Conservation (phyloP, 1,140 invertebrate genomes). For the Procambarus virginalis region DNA sequence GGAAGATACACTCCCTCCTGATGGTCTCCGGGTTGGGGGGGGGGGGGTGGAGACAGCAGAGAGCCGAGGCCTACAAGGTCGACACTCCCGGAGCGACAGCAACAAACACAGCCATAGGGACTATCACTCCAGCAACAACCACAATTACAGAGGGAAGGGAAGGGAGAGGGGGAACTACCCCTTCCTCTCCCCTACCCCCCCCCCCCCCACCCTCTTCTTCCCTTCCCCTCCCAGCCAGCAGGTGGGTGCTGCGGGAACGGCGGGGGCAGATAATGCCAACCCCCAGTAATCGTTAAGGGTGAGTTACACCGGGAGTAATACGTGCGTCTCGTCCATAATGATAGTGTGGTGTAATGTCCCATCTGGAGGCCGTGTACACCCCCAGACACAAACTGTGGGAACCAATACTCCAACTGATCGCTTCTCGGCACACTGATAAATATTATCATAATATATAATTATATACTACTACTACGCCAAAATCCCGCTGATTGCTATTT, state of each 20-base stretch:
- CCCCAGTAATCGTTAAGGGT: conserved; percentile 2
- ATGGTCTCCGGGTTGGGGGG: too few species aligned
- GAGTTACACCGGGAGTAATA: neutral
- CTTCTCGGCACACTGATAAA: neutral
- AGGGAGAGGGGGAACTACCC: neutral
- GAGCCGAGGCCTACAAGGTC: too few species aligned
- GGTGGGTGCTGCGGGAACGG: neutral
- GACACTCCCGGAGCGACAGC: too few species aligned
- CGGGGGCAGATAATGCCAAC: neutral
- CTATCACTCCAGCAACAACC: too few species aligned
- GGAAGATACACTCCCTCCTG: too few species aligned
- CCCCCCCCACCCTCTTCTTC: neutral
- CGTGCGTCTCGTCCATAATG: conserved; percentile 2
- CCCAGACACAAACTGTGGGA: neutral
- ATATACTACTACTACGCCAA: neutral
- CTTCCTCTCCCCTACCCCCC: neutral
- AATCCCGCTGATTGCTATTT: neutral
- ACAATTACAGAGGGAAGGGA: too few species aligned
- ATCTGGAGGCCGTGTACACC: neutral
- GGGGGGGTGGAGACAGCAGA: too few species aligned
- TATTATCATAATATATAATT: neutral
- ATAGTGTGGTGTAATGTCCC: neutral
- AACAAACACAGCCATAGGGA: too few species aligned
- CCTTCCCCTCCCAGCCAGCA: neutral
- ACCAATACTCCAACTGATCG: neutral